Conservation (phyloP, 2,797 vertebrate genomes). For the Scomberomorus guttatus region DNA sequence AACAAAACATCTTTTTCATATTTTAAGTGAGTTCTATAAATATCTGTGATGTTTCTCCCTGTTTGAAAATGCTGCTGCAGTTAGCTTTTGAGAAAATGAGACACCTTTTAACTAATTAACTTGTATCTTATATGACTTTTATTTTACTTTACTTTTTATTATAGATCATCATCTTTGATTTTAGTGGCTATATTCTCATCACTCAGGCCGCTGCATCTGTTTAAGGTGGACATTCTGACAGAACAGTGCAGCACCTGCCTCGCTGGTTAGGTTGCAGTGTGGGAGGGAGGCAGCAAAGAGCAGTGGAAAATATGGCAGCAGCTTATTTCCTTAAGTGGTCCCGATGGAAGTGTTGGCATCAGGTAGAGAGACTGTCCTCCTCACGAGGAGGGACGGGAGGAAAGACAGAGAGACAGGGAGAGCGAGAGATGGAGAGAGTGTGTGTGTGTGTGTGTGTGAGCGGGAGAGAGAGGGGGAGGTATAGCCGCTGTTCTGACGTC, state of each 20-base stretch:
- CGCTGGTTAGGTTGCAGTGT: not conserved
- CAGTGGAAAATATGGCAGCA: conserved; percentile 37
- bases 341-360: conserved; percentile 66
- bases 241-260: not conserved
- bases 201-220: not conserved
- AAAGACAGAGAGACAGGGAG: conserved; percentile 18
- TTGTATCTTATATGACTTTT: no score
- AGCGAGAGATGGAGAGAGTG: not conserved
- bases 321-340: conserved; percentile 76
- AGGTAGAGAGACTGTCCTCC: conserved; percentile 55
- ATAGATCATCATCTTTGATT: not conserved
- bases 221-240: not conserved
- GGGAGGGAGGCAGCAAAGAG: conserved; percentile 15
- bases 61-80: no score
- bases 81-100: not conserved
- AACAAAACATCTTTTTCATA: no score
- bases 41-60: no score
- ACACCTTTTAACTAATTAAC: no score
- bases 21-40: no score
- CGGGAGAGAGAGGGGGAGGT: not conserved
- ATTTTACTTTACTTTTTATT: no score
- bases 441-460: conserved; percentile 3
- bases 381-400: conserved; percentile 43
- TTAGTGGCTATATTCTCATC: not conserved
- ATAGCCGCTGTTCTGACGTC: conserved; percentile 49